Evolutionary conservation across 92 coral and sea anemone species (phyloP), one percentile per base, ranked within the genome.

Genomic region (Actinernus sp.): DNA sequence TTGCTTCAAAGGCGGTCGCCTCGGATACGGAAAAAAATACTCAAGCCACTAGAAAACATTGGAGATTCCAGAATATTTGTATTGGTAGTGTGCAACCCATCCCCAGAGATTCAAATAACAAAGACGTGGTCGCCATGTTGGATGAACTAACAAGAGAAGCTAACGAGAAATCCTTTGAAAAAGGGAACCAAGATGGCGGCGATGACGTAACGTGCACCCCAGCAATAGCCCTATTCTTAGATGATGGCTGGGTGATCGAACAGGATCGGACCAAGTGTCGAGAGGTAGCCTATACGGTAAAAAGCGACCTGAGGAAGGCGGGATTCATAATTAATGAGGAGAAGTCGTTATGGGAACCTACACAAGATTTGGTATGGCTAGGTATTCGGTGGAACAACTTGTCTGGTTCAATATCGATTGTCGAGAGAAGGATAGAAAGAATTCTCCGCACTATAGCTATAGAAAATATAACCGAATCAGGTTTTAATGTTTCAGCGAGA

Each of bases 311-410:
- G 16, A 7, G 16, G 14, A 16, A 28, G 1, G 78, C n/a, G n/a
- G n/a, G n/a, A n/a, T 82, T 74, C 33, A 37, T 74, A 8, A 53
- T 72, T 18, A 82, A 82, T 47, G 83, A 73, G 29, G 83, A 57
- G 20, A 74, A 74, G 41, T 65, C 77, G 2, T 25, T 75, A 5
- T 82, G 89, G 84, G 58, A 48, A 9, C 73, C 89, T 22, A 46
- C 61, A 9, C 78, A 82, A 69, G 20, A 20, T 11, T 12, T 82
- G 23, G 74, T 46, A 26, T 81, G 82, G 88, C 43, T 82, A 33
- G 88, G 88, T 12, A 16, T 81, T n/a, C 31, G 26, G 7, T 81
- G 88, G 88, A 50, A 81, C 27, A 31, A 39, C 27, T 6, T 40
- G 20, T 10, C 10, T n/a, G 88, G 88, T 28, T 47, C 77, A 22